Evolutionary conservation across 2,888 invertebrate genomes (phyloP), one percentile per base, ranked within the genome.

Genomic region (Troides aeacus): DNA sequence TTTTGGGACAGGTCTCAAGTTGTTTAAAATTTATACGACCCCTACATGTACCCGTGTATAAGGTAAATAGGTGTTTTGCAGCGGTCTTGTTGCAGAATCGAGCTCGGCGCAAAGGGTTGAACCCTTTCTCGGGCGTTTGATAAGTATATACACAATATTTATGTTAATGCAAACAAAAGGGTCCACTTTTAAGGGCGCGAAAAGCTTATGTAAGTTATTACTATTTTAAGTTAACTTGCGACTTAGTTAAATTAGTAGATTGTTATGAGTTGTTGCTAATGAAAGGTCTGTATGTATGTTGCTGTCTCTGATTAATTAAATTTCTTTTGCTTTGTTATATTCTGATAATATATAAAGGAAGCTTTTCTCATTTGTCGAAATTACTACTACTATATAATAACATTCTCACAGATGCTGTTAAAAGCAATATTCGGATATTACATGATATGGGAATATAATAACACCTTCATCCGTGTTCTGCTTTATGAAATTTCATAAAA

Each of bases 91-190:
- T 89, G 89, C 89, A 89, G 78, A 81, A 80, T 75, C 72, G 85
- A 89, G 88, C 90, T 90, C 84, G 73, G 50, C 15, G 80, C 82
- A 75, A 84, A 84, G 89, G 90, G 88, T 82, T 62, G 75, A 77
- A 84, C 88, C 89, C 90, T 85, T 83, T 81, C 77, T 72, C 61
- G 75, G 72, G 64, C 68, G 62, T 53, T 64, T 30, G 53, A 62
- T 65, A 69, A 57, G 62, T 69, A 72, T 64, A 64, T 70, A 71
- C 60, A 64, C 56, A 66, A 71, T 72, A 62, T 62, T 64, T 42
- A 23, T 58, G 66, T 68, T 36, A 17, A 70, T 18, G 39, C 4
- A 24, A 24, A 69, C 60, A 69, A 66, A 66, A 62, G 62, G 62
- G 21, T 46, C 62, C 24, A 62, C 23, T 62, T 58, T 23, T 61